Evolutionary conservation across 2,797 vertebrate genomes (phyloP).

Genomic region (Anabacerthia variegaticeps): DNA sequence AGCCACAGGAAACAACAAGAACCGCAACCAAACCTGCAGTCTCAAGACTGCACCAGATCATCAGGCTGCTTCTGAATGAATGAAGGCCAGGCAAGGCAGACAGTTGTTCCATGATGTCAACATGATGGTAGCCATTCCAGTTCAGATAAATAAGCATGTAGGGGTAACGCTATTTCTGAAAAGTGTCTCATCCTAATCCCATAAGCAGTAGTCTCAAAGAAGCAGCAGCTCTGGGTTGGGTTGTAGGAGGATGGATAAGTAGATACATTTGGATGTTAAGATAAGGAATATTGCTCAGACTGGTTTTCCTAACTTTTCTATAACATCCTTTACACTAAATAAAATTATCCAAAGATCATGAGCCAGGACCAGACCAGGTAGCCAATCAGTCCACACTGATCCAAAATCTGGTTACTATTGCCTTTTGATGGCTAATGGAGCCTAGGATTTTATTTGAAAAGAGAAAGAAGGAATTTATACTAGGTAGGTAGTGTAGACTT

Average conservation of each 20-base stretch:
- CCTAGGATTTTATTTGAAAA: neutral
- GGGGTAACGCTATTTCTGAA: neutral
- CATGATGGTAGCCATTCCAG: neutral
- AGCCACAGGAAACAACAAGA: neutral
- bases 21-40: neutral
- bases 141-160: neutral
- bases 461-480: neutral
- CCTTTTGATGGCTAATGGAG: neutral
- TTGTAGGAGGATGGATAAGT: neutral
- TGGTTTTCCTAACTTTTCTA: neutral
- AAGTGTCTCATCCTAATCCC: neutral
- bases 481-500: neutral
- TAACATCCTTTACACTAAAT: neutral
- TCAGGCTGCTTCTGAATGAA: neutral
- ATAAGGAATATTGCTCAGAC: neutral
- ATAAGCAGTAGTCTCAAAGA: neutral
- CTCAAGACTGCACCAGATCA: fast-evolving
- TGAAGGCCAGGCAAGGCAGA: neutral
- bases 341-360: neutral
- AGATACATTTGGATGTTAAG: neutral
- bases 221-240: neutral
- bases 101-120: neutral
- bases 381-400: neutral
- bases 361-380: neutral
- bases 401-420: neutral